A percentile compares a stretch with the other conserved stretches of the same genome.
Evolutionary conservation across 2,888 invertebrate species (phyloP).

Genomic region (Aleiodes alternator): DNA sequence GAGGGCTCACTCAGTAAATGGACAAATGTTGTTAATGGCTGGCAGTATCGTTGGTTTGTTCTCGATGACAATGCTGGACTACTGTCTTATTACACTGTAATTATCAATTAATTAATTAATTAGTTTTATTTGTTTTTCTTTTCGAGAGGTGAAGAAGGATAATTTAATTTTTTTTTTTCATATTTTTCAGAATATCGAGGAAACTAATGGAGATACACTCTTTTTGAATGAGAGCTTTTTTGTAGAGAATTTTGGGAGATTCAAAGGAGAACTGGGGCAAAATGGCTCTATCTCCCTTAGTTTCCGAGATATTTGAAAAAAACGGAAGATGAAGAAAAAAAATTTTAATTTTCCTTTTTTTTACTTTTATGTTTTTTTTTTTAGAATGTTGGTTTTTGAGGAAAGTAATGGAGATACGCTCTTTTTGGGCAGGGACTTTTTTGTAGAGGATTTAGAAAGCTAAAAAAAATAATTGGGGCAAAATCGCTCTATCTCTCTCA

Average conservation of each 20-base stretch:
- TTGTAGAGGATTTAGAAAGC: too few relatives aligned
- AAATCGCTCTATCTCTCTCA: too few relatives aligned
- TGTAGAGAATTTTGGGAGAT: too few relatives aligned
- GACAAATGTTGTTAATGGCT: constrained; percentile 99
- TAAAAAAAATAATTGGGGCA: too few relatives aligned
- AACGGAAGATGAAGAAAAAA: too few relatives aligned
- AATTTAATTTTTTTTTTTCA: background rate
- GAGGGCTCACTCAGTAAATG: constrained; percentile 97
- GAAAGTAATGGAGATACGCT: too few relatives aligned
- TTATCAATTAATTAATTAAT: constrained; percentile 20
- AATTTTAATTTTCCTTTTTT: too few relatives aligned
- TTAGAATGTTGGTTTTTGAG: too few relatives aligned
- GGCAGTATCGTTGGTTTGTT: constrained; percentile 99
- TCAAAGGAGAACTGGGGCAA: too few relatives aligned
- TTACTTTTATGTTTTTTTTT: too few relatives aligned
- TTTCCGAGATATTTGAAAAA: background rate
- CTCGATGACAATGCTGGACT: constrained; percentile 97
- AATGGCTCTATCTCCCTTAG: too few relatives aligned
- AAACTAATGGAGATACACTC: background rate
- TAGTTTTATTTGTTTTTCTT: background rate
- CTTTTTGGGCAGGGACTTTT: too few relatives aligned
- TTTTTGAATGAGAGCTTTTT: background rate
- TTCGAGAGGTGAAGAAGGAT: background rate
- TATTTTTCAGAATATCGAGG: background rate
- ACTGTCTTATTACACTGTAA: constrained; percentile 97